Percentiles rank a stretch among this genome's conserved stretches.
Evolutionary conservation across 2,113 vertebrate genomes (phyloP).

Genomic region (Pomatostomus ruficeps): DNA sequence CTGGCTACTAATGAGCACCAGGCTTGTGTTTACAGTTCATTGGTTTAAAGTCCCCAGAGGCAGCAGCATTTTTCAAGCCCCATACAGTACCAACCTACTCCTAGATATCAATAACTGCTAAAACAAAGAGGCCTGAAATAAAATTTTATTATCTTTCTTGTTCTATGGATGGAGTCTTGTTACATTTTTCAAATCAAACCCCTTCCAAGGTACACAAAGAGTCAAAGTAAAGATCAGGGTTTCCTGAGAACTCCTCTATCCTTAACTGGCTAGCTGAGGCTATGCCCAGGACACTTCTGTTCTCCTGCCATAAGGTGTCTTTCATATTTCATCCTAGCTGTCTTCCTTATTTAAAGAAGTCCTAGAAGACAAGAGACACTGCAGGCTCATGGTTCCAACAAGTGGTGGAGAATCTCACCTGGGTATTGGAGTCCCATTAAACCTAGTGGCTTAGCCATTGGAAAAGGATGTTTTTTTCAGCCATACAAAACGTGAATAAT

Average conservation of each 20-base stretch:
- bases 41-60: neutral
- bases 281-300: neutral
- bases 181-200: neutral
- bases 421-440: neutral
- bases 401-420: neutral
- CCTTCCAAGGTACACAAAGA: neutral
- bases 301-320: neutral
- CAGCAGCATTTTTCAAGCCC: neutral
- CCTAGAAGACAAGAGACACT: neutral
- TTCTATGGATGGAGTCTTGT: neutral
- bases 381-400: neutral
- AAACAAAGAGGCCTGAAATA: neutral
- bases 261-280: neutral
- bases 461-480: neutral
- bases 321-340: neutral
- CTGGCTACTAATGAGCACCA: neutral
- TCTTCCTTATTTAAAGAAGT: neutral
- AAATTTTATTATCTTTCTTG: neutral
- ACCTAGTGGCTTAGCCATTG: neutral
- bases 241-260: neutral
- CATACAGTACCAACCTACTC: neutral
- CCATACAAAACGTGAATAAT: neutral
- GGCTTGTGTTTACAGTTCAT: neutral
- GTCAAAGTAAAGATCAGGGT: neutral
- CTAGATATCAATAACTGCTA: neutral